Evolutionary conservation across 2,113 vertebrate genomes (phyloP).

Genomic region (cat (Felis catus)): F.catus_Fca126_mat1.0 CM031418.1:76833001-76833500

Average conservation of each 20-base stretch:
- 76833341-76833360: not conserved
- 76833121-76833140: not conserved
- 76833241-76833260: not conserved
- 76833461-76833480: not conserved
- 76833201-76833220: not conserved
- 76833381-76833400: not conserved
- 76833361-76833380: not conserved
- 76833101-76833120: slow-evolving; percentile 32
- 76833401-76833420: not conserved
- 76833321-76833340: slow-evolving; percentile 6
- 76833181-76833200: not conserved
- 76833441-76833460: not conserved
- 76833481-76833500: not conserved
- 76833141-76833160: not conserved
- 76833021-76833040: not conserved
- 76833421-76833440: not conserved
- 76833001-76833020: not conserved
- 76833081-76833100: not conserved
- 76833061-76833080: not conserved
- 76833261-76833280: not conserved
- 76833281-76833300: not conserved
- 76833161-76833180: not conserved
- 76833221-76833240: not conserved
- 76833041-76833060: slow-evolving; percentile 5
- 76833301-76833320: not conserved